Evolutionary conservation across 2,113 vertebrate genomes (phyloP).

Genomic region (Talpa occidentalis): DNA sequence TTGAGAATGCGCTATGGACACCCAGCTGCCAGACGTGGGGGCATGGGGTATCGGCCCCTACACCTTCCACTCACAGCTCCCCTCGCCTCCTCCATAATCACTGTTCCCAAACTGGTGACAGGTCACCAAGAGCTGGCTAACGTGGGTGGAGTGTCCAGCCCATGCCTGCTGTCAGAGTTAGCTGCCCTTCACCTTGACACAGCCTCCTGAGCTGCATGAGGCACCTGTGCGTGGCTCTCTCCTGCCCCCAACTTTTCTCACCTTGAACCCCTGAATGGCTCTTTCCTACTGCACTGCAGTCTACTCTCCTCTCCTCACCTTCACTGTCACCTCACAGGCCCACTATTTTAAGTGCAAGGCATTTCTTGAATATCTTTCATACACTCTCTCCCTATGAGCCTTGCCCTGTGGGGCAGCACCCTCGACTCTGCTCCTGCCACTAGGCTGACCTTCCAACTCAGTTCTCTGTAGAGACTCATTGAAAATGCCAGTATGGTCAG

Average conservation of each 20-base stretch:
- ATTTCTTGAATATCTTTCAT: neutral
- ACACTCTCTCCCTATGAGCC: neutral
- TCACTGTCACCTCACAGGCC: neutral
- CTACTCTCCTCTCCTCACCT: neutral
- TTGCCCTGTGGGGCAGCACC: neutral
- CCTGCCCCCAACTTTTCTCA: too few species aligned
- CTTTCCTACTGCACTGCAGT: neutral
- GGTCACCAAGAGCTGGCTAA: too few species aligned
- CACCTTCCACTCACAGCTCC: neutral
- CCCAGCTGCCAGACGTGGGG: neutral
- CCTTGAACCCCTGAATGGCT: too few species aligned
- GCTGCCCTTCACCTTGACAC: too few species aligned
- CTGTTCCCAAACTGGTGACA: too few species aligned
- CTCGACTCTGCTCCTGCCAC: neutral
- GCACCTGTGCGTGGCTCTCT: neutral
- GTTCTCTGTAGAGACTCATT: neutral
- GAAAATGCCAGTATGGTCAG: neutral
- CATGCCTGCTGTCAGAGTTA: too few species aligned
- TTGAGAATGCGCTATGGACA: neutral
- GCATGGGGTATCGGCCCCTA: neutral
- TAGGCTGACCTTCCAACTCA: neutral
- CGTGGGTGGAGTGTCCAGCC: too few species aligned
- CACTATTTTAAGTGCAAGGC: neutral
- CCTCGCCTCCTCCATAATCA: too few species aligned
- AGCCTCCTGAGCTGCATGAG: too few species aligned